These are phyloP conservation scores for Drosophila setifemur DNA, from an alignment of 1,140 invertebrate genomes.

Conservation along the genomic window DNA sequence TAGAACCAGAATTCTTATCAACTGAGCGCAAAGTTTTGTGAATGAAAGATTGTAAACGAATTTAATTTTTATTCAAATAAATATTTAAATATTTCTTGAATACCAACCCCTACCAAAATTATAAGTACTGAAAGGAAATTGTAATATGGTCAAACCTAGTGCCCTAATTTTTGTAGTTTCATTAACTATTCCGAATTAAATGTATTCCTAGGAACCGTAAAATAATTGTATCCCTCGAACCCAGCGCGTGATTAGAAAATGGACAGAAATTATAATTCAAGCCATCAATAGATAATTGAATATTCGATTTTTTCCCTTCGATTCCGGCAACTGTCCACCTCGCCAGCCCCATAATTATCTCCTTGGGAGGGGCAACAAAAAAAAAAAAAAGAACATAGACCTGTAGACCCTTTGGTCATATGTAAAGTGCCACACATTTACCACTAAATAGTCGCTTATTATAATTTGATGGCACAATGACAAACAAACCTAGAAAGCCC, in stretches of 20 bases:
- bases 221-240: too few relatives aligned
- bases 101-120: too few relatives aligned
- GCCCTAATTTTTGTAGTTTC: too few relatives aligned
- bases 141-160: too few relatives aligned
- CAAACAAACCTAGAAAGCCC: conserved; percentile 34
- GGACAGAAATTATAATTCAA: conserved; percentile 10
- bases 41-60: not conserved
- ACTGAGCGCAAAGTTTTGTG: not conserved
- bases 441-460: conserved; percentile 76
- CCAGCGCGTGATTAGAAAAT: conserved; percentile 1
- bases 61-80: too few relatives aligned
- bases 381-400: not conserved
- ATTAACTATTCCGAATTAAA: not conserved
- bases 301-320: conserved; percentile 45
- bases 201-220: not conserved
- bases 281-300: conserved; percentile 39
- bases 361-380: not conserved
- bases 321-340: conserved; percentile 1
- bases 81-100: too few relatives aligned
- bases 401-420: conserved; percentile 6
- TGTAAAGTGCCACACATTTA: conserved; percentile 75
- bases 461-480: conserved; percentile 78
- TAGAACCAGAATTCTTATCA: not conserved
- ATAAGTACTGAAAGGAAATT: too few relatives aligned
- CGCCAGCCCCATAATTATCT: conserved; percentile 47